These are phyloP conservation scores for Tachyglossus aculeatus DNA, from an alignment of 2,797 vertebrate species.

Conservation along the genomic window DNA sequence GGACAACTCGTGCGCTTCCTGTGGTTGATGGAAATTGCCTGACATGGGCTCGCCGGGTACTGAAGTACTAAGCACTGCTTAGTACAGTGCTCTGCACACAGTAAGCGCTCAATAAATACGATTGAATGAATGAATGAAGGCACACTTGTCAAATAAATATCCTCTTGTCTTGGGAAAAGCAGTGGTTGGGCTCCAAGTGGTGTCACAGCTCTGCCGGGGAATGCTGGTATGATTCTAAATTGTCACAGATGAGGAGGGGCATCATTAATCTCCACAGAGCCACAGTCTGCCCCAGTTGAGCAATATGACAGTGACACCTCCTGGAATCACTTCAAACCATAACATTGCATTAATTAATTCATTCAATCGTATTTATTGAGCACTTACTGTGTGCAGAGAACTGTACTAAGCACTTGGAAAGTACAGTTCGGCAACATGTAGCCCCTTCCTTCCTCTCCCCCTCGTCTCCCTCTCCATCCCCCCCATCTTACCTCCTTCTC, in stretches of 20 bases:
- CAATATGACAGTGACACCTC: slow-evolving; percentile 24
- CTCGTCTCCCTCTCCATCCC: too few species aligned
- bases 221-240: slow-evolving; percentile 30
- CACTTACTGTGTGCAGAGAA: too few species aligned
- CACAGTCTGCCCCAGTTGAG: slow-evolving; percentile 40
- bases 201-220: slow-evolving; percentile 36
- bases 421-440: too few species aligned
- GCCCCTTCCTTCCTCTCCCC: too few species aligned
- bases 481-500: too few species aligned
- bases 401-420: too few species aligned
- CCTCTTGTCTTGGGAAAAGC: slow-evolving; percentile 26
- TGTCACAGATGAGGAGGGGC: not conserved
- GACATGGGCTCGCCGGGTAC: slow-evolving; percentile 38
- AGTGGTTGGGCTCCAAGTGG: slow-evolving; percentile 27
- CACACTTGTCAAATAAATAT: slow-evolving; percentile 34
- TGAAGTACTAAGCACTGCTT: too few species aligned
- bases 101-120: too few species aligned
- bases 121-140: too few species aligned
- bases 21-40: slow-evolving; percentile 45
- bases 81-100: too few species aligned
- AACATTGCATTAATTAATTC: slow-evolving; percentile 17
- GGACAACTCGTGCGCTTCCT: slow-evolving; percentile 37
- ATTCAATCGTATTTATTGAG: too few species aligned
- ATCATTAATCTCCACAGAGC: slow-evolving; percentile 25
- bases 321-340: slow-evolving; percentile 4